Conservation (phyloP, 2,797 vertebrate genomes). For the Synanceia verrucosa region DNA sequence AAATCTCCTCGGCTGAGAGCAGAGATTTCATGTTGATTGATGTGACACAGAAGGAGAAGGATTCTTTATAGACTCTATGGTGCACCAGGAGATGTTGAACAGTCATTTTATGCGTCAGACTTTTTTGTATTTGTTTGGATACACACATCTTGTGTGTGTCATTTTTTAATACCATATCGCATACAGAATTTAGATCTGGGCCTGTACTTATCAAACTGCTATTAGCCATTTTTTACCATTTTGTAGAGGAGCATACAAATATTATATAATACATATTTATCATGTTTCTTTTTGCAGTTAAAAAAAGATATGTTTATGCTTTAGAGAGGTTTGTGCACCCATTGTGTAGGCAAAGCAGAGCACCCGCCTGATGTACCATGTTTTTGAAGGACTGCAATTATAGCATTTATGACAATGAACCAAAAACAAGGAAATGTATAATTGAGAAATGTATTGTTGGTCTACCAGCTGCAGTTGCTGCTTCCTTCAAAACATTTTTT, state of each 20-base stretch:
- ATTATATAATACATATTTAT: neutral
- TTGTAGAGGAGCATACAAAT: neutral
- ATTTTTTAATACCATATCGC: neutral
- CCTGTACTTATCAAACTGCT: neutral
- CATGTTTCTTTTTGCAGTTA: neutral
- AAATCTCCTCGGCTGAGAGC: conserved; percentile 37
- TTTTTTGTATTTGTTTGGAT: conserved; percentile 15
- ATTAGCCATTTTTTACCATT: neutral
- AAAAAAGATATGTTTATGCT: neutral
- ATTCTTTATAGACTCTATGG: conserved; percentile 12
- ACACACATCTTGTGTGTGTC: neutral
- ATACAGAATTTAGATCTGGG: neutral
- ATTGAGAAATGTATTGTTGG: too few species aligned
- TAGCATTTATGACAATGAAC: neutral
- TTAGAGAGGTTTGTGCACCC: neutral
- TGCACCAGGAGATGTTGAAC: conserved; percentile 1
- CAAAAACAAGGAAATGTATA: neutral
- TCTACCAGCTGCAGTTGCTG: too few species aligned
- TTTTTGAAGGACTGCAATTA: conserved; percentile 2
- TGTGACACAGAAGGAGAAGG: conserved; percentile 15
- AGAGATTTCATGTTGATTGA: conserved; percentile 36
- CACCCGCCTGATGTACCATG: neutral
- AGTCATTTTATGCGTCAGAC: neutral
- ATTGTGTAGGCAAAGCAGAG: neutral
- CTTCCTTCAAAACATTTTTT: neutral